Percentiles rank a stretch among this genome's conserved stretches.
Evolutionary conservation across 2,797 vertebrate genomes (phyloP).

Genomic region (Nasua narica): DNA sequence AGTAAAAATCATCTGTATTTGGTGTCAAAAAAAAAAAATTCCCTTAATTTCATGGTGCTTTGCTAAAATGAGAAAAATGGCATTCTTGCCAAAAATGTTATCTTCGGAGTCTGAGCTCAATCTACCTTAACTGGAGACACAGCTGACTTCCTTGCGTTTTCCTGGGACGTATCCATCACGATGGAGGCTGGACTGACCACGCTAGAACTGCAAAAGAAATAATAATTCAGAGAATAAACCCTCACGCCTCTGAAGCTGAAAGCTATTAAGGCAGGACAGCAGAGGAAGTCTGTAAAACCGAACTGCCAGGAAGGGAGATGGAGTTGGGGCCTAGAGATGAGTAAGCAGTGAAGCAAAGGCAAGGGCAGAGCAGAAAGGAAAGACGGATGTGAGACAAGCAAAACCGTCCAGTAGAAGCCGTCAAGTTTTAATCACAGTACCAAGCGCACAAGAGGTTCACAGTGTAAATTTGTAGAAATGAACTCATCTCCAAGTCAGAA

Average conservation of each 20-base stretch:
- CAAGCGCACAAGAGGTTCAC: not conserved
- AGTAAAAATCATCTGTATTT: not conserved
- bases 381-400: not conserved
- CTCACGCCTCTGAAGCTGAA: not conserved
- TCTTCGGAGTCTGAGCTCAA: not conserved
- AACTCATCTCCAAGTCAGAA: not conserved
- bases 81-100: not conserved
- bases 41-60: not conserved
- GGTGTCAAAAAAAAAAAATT: not conserved
- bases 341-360: not conserved
- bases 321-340: not conserved
- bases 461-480: not conserved
- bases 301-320: not conserved
- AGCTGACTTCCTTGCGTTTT: conserved; percentile 58
- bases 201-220: conserved; percentile 75
- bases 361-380: not conserved
- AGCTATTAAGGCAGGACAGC: not conserved
- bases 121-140: conserved; percentile 85
- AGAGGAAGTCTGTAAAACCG: not conserved
- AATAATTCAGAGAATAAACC: conserved; percentile 44
- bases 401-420: not conserved
- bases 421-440: not conserved
- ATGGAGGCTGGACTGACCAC: not conserved
- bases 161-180: conserved; percentile 58
- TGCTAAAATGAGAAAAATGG: conserved; percentile 5